These are phyloP conservation scores for Galerucella nymphaeae DNA, from an alignment of 2,888 invertebrate genomes.

Conservation along the genomic window DNA sequence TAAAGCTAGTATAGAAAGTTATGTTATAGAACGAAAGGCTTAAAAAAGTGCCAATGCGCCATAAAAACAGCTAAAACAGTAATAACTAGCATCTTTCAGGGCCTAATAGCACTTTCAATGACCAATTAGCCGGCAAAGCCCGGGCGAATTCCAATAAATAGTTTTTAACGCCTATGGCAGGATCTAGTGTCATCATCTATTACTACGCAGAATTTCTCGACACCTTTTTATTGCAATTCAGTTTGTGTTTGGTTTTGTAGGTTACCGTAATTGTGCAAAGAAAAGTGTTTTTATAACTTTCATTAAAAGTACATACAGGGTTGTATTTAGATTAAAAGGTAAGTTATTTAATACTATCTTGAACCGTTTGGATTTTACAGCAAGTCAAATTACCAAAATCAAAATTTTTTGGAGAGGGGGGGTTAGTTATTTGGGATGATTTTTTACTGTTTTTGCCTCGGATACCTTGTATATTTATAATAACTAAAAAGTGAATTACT, in stretches of 20 bases:
- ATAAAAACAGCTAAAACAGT: conserved; percentile 4
- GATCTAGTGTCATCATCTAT: conserved; percentile 9
- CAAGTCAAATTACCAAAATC: no score
- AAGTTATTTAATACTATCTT: no score
- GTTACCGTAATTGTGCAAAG: background rate
- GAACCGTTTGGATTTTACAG: no score
- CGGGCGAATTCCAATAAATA: conserved; percentile 10
- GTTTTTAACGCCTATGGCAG: background rate
- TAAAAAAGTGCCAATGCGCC: conserved; percentile 3
- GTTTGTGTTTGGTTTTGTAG: conserved; percentile 11
- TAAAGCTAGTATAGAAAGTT: no score
- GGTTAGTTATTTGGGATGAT: no score
- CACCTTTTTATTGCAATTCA: conserved; percentile 11
- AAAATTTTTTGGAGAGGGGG: no score
- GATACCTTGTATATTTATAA: no score
- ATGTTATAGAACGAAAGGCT: background rate
- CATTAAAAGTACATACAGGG: conserved; percentile 1
- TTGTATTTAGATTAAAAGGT: conserved; percentile 7
- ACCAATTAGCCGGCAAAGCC: background rate
- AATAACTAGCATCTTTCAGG: background rate
- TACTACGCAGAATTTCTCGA: conserved; percentile 13
- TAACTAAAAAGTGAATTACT: no score
- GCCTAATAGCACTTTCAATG: conserved; percentile 8
- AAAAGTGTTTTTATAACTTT: no score
- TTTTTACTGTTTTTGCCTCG: no score